These are phyloP conservation scores for Eclectus roratus DNA, from an alignment of 2,113 vertebrate genomes.

Conservation along the genomic window DNA sequence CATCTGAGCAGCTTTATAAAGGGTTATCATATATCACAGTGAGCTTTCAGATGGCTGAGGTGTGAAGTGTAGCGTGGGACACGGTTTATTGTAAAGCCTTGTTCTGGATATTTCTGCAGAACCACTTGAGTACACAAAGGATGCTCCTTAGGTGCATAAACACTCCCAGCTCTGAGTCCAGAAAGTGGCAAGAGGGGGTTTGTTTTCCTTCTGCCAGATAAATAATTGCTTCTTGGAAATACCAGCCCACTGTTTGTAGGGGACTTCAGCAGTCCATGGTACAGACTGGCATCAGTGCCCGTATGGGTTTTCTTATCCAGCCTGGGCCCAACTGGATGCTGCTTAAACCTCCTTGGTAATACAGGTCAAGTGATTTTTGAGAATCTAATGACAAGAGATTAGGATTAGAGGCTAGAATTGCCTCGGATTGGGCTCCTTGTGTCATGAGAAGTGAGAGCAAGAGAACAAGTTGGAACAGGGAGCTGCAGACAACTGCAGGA, in stretches of 20 bases:
- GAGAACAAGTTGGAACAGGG: neutral
- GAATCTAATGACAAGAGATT: neutral
- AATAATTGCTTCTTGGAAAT: neutral
- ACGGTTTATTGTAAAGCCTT: neutral
- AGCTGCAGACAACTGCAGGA: neutral
- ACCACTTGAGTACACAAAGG: neutral
- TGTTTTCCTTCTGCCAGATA: neutral
- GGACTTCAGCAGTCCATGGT: neutral
- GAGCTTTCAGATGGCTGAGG: neutral
- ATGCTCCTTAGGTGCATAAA: neutral
- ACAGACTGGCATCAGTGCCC: neutral
- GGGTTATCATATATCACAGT: constrained; percentile 42
- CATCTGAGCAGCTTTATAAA: constrained; percentile 28
- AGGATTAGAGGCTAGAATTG: neutral
- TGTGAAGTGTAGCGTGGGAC: neutral
- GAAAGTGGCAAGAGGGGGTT: neutral
- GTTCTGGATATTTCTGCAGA: neutral
- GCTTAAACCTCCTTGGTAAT: neutral
- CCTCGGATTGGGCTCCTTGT: neutral
- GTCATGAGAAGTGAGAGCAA: neutral
- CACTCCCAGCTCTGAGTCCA: neutral
- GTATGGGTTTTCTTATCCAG: neutral
- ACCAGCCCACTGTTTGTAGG: neutral
- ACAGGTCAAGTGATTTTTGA: neutral
- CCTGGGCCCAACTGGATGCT: neutral